Conservation (phyloP, 2,113 vertebrate species). For the Cromileptes altivelis region DNA sequence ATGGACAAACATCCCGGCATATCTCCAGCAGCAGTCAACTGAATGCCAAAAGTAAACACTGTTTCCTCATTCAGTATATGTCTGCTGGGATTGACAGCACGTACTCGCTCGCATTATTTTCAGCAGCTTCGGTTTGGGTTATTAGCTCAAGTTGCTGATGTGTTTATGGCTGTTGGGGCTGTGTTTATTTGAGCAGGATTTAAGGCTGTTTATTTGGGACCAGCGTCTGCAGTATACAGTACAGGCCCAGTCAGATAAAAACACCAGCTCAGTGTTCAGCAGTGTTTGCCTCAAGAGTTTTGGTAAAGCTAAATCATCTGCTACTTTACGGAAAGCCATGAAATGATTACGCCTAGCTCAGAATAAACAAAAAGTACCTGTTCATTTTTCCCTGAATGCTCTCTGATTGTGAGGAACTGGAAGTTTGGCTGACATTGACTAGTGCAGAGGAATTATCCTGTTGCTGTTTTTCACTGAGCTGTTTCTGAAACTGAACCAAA, state of each 20-base stretch:
- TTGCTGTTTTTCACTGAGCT: conserved; percentile 13
- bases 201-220: conserved; percentile 56
- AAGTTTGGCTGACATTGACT: conserved; percentile 29
- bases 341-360: conserved; percentile 33
- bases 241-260: conserved; percentile 25
- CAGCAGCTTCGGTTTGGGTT: conserved; percentile 30
- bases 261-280: conserved; percentile 29
- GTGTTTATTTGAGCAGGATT: conserved; percentile 64
- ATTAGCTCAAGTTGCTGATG: conserved; percentile 39
- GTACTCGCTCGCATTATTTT: conserved; percentile 26
- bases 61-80: conserved; percentile 2
- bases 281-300: conserved; percentile 26
- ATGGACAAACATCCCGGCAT: neutral
- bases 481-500: conserved; percentile 9
- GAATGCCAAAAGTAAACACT: conserved; percentile 14
- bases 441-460: conserved; percentile 44
- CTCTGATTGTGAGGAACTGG: conserved; percentile 44
- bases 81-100: conserved; percentile 5
- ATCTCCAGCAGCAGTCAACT: neutral
- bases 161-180: conserved; percentile 60
- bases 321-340: conserved; percentile 1
- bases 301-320: conserved; percentile 9
- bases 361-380: conserved; percentile 30
- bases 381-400: conserved; percentile 40
- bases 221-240: conserved; percentile 16